phyloP scores from a whole-genome alignment of 2,888 invertebrate genomes.

The Heliconius cydno region DNA sequence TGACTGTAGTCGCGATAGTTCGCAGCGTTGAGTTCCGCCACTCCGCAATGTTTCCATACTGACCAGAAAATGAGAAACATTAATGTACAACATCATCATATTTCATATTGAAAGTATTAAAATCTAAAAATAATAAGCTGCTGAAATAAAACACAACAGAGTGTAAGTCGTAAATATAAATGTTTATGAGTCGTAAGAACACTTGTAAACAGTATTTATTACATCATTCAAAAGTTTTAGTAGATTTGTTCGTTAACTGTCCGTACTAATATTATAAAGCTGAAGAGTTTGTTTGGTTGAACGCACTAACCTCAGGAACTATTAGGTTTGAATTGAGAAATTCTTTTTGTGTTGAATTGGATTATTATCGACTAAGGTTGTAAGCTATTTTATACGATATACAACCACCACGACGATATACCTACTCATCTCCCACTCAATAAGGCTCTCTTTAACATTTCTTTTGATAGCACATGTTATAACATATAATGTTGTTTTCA shows the following conservation, averaged over 20 bases:
- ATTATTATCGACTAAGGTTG: background rate
- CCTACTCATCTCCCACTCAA: background rate
- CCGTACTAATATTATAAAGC: background rate
- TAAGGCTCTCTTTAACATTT: conserved; percentile 1
- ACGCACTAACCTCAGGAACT: background rate
- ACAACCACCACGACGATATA: background rate
- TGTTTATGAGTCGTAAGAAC: background rate
- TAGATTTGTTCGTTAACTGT: background rate
- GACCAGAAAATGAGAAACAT: background rate
- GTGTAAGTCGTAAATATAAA: conserved; percentile 13
- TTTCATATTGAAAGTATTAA: background rate
- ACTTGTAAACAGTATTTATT: background rate
- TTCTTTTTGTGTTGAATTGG: background rate
- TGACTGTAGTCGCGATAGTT: too few relatives aligned
- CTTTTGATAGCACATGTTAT: background rate
- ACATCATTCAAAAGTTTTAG: background rate
- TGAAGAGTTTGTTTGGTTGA: background rate
- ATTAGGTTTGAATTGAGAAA: background rate
- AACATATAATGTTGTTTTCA: conserved; percentile 4
- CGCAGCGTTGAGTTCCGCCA: background rate
- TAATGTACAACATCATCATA: background rate
- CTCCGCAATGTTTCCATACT: background rate
- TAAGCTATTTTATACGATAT: too few relatives aligned
- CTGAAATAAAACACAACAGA: conserved; percentile 7
- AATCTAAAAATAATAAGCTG: background rate